Percentiles rank a stretch among this genome's conserved stretches.
Evolutionary conservation across 37 sponge, comb jelly and placozoan genomes (phyloP).

Genomic region (Aplysina aerophoba): DNA sequence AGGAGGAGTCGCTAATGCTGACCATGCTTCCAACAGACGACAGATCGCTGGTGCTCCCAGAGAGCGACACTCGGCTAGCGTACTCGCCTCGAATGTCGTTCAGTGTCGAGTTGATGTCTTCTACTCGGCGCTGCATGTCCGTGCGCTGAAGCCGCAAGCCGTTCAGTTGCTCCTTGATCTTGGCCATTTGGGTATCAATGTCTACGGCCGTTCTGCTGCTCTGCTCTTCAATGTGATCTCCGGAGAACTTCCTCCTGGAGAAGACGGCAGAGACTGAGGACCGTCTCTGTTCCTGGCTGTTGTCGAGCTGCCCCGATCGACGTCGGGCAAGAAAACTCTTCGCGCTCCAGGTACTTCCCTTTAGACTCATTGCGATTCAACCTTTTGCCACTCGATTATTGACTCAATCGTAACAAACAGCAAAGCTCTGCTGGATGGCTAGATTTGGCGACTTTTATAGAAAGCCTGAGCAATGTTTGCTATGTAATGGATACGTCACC

Average conservation of each 20-base stretch:
- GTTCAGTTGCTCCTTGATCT: conserved; percentile 41
- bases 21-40: conserved; percentile 2
- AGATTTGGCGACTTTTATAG: no score
- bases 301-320: neutral
- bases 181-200: conserved; percentile 32
- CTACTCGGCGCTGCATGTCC: conserved; percentile 3
- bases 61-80: conserved; percentile 6
- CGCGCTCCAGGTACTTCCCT: neutral
- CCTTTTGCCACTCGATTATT: no score
- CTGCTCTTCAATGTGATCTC: neutral
- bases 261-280: neutral
- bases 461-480: no score
- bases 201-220: neutral
- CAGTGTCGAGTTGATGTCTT: conserved; percentile 18
- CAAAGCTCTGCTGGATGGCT: no score
- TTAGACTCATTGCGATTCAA: neutral
- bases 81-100: conserved; percentile 19
- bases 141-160: conserved; percentile 18
- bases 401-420: no score
- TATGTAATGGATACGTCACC: no score
- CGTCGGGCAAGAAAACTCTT: conserved; percentile 11
- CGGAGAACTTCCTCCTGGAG: neutral
- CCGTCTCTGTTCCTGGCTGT: neutral
- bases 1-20: conserved; percentile 21
- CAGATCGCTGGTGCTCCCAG: conserved; percentile 27